Evolutionary conservation across 2,113 vertebrate genomes (phyloP).

Genomic region (Arenaria interpres): DNA sequence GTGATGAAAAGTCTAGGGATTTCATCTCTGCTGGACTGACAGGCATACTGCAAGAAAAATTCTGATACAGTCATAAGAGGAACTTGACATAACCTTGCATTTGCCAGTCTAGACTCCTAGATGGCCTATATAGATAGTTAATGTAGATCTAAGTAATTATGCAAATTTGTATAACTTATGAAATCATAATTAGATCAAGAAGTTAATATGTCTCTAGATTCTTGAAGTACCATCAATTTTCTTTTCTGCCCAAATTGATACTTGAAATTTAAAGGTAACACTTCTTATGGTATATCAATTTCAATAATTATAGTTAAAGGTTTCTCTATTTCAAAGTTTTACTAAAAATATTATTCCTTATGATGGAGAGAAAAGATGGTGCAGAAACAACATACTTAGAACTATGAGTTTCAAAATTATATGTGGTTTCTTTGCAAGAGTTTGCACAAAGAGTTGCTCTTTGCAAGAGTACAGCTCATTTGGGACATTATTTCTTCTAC

Average conservation of each 20-base stretch:
- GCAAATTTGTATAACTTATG: not conserved
- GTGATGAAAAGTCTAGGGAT: not conserved
- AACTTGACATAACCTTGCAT: not conserved
- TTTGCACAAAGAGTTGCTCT: fast-evolving
- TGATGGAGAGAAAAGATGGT: not conserved
- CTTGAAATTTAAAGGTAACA: not conserved
- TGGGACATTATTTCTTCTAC: not conserved
- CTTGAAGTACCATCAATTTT: not conserved
- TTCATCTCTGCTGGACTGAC: not conserved
- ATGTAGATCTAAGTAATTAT: not conserved
- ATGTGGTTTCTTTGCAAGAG: not conserved
- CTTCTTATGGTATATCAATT: not conserved
- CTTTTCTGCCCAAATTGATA: not conserved
- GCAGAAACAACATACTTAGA: not conserved
- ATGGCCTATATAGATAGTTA: not conserved
- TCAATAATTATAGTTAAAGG: not conserved
- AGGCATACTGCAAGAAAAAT: not conserved
- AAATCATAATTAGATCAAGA: not conserved
- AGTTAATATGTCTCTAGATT: not conserved
- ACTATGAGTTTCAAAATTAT: not conserved
- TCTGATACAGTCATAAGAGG: not conserved
- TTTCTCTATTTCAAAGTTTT: not conserved
- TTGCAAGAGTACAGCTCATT: not conserved
- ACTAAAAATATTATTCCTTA: not conserved
- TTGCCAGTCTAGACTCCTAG: not conserved